Evolutionary conservation across 2,888 invertebrate species (phyloP).

Genomic region (Apamea epomidion): DNA sequence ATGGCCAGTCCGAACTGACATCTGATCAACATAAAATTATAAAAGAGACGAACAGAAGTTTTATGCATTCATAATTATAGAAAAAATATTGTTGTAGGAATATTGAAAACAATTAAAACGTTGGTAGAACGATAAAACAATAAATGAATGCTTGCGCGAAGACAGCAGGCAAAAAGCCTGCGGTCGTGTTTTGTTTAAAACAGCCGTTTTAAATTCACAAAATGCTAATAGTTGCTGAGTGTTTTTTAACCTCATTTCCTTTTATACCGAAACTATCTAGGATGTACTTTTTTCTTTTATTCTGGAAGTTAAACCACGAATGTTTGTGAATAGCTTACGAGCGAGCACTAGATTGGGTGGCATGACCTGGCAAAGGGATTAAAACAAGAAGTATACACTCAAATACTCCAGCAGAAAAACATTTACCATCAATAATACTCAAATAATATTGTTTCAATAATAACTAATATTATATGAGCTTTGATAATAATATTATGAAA

Average conservation of each 20-base stretch:
- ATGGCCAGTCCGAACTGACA: no score
- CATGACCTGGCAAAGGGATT: background rate
- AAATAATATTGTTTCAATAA: background rate
- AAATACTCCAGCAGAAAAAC: background rate
- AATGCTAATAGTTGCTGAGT: slow-evolving; percentile 35
- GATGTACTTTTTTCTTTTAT: background rate
- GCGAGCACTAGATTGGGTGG: background rate
- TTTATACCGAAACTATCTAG: slow-evolving; percentile 2
- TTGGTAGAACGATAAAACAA: background rate
- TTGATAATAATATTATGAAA: background rate
- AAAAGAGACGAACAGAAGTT: background rate
- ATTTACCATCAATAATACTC: background rate
- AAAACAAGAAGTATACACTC: background rate
- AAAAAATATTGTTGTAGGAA: no score
- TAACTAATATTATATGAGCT: background rate
- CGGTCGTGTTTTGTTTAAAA: slow-evolving; percentile 13
- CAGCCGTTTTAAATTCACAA: slow-evolving; percentile 32
- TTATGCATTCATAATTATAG: no score
- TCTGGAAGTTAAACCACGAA: background rate
- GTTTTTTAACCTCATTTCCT: slow-evolving; percentile 31
- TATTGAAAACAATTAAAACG: background rate
- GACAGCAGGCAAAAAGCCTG: background rate
- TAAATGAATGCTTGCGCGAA: background rate
- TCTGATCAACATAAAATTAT: no score
- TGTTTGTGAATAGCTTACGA: background rate